phyloP scores from a whole-genome alignment of 1,140 invertebrate species.

The Notospermus geniculatus region DNA sequence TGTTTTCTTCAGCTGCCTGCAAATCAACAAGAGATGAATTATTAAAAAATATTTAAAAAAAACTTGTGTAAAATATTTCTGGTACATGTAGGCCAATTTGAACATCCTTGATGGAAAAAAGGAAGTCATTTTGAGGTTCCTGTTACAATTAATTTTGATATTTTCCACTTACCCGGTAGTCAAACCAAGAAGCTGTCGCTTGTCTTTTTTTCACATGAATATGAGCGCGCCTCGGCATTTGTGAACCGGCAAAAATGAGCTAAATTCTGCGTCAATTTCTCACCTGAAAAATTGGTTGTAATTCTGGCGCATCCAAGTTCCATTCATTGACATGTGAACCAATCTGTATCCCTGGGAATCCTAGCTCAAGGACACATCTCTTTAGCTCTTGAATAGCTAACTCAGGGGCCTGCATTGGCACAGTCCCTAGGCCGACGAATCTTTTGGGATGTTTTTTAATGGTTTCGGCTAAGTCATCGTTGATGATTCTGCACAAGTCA shows the following conservation, averaged over 20 bases:
- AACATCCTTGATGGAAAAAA: too few species aligned
- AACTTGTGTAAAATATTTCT: too few species aligned
- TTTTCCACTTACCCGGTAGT: too few species aligned
- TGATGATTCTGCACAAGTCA: conserved; percentile 60
- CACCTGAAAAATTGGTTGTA: conserved; percentile 63
- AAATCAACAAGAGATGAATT: conserved; percentile 21
- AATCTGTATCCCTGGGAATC: conserved; percentile 62
- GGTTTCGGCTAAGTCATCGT: conserved; percentile 60
- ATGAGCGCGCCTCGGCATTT: too few species aligned
- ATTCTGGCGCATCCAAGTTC: conserved; percentile 61
- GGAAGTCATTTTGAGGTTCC: too few species aligned
- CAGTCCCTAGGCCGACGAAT: conserved; percentile 62
- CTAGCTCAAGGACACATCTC: conserved; percentile 59
- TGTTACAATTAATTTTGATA: too few species aligned
- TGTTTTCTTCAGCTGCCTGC: conserved; percentile 60
- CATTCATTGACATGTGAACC: conserved; percentile 66
- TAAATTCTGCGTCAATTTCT: too few species aligned
- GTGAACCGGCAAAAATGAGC: too few species aligned
- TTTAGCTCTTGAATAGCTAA: conserved; percentile 61
- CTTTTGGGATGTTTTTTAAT: conserved; percentile 57
- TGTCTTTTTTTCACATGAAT: too few species aligned
- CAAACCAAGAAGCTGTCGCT: too few species aligned
- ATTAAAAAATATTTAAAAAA: too few species aligned
- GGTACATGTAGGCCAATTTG: too few species aligned
- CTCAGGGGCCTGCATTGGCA: conserved; percentile 63